phyloP scores from a whole-genome alignment of 2,888 invertebrate genomes.

The Sipunculus nudus region DNA sequence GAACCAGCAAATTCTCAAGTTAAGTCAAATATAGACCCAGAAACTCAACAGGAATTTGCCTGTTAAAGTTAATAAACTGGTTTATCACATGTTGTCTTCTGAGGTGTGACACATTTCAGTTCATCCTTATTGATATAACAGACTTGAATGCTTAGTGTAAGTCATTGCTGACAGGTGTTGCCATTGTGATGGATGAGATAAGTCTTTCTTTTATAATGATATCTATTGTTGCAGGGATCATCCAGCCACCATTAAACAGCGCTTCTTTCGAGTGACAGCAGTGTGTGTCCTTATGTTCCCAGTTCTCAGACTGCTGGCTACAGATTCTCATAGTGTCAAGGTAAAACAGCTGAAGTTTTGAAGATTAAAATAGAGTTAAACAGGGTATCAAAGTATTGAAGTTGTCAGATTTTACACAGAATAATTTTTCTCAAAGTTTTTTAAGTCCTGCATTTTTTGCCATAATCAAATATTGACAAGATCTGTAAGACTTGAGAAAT shows the following conservation, averaged over 20 bases:
- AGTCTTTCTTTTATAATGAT: neutral
- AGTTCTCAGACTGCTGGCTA: slow-evolving; percentile 76
- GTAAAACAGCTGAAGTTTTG: slow-evolving; percentile 23
- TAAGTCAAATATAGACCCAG: no score
- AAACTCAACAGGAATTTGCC: no score
- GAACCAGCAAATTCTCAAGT: no score
- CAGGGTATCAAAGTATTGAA: no score
- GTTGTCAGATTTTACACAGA: no score
- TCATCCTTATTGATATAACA: neutral
- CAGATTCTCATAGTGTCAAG: slow-evolving; percentile 35
- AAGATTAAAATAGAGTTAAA: no score
- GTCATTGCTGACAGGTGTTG: neutral
- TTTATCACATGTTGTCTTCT: neutral
- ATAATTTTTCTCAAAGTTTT: no score
- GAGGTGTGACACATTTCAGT: neutral
- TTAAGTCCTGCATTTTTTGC: neutral
- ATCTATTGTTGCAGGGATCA: slow-evolving; percentile 74
- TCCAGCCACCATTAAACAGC: slow-evolving; percentile 84
- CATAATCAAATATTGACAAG: neutral
- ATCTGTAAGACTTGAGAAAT: no score
- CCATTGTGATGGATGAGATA: neutral
- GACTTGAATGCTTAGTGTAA: neutral
- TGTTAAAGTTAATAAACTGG: neutral
- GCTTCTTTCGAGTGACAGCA: slow-evolving; percentile 85
- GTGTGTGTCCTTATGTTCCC: slow-evolving; percentile 84